These are phyloP conservation scores for Aphidius ervi DNA, from an alignment of 1,140 invertebrate species.

Conservation along the genomic window DNA sequence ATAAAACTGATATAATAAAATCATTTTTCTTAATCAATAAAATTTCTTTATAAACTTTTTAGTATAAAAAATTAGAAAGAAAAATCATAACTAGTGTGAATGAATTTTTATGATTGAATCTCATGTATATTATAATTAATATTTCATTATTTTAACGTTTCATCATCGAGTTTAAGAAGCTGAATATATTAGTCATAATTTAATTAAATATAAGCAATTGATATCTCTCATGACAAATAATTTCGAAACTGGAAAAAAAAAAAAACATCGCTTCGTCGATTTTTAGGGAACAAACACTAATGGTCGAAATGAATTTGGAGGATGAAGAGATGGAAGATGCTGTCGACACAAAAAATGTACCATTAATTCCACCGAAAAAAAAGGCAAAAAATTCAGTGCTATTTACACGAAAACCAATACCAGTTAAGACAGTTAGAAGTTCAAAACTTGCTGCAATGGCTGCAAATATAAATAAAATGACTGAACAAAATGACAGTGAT, in stretches of 20 bases:
- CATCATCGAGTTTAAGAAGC: neutral
- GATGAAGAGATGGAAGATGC: slow-evolving; percentile 18
- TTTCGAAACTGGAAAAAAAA: slow-evolving; percentile 19
- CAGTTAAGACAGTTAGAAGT: slow-evolving; percentile 40
- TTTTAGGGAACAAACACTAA: slow-evolving; percentile 44
- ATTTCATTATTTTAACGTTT: too few relatives aligned
- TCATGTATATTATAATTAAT: too few relatives aligned
- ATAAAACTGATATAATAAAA: too few relatives aligned
- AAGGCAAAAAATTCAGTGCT: slow-evolving; percentile 5
- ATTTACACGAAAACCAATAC: slow-evolving; percentile 34
- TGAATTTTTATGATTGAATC: too few relatives aligned
- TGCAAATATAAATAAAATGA: slow-evolving; percentile 41
- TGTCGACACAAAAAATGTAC: neutral
- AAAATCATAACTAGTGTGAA: too few relatives aligned
- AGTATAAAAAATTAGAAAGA: too few relatives aligned
- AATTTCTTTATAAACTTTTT: too few relatives aligned
- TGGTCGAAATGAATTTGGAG: slow-evolving; percentile 36
- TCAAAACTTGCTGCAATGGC: slow-evolving; percentile 49
- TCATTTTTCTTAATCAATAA: too few relatives aligned
- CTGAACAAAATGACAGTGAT: slow-evolving; percentile 24
- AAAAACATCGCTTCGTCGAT: slow-evolving; percentile 20
- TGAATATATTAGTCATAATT: neutral
- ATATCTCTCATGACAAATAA: neutral
- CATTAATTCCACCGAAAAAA: neutral
- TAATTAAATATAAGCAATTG: too few relatives aligned